Percentiles rank a stretch among this genome's conserved stretches.
phyloP scores from a whole-genome alignment of 92 coral and sea anemone genomes.

The Parazoanthus atlanticus region DNA sequence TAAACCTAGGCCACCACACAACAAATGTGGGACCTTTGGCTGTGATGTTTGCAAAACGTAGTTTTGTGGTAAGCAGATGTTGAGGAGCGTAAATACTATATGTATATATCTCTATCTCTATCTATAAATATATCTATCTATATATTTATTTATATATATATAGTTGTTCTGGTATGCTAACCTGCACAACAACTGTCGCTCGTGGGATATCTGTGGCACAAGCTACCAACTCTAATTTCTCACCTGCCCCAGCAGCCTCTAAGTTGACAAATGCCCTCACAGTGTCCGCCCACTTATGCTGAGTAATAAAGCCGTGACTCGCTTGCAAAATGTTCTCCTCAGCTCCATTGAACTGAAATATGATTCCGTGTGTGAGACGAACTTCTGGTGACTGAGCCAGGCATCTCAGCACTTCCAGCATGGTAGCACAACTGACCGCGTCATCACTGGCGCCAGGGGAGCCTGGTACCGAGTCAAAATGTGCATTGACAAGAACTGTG shows the following conservation, averaged over 20 bases:
- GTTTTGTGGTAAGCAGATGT: no score
- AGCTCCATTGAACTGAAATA: constrained; percentile 96
- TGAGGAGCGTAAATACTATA: no score
- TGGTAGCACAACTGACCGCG: constrained; percentile 94
- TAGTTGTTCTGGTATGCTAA: no score
- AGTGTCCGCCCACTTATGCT: constrained; percentile 87
- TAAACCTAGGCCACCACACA: no score
- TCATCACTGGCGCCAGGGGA: constrained; percentile 96
- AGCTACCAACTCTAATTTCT: neutral
- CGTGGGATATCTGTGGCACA: no score
- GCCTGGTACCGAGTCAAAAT: constrained; percentile 88
- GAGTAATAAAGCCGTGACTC: constrained; percentile 97
- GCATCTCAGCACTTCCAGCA: constrained; percentile 90
- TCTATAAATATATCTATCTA: no score
- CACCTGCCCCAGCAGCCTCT: constrained; percentile 99
- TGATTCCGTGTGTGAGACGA: constrained; percentile 68
- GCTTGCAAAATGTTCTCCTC: constrained; percentile 96
- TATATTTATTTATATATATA: no score
- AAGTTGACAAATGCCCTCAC: constrained; percentile 87
- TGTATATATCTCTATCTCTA: no score
- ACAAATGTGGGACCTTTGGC: no score
- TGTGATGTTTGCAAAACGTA: no score
- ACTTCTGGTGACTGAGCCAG: constrained; percentile 63
- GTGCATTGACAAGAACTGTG: constrained; percentile 84
- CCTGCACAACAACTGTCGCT: no score